A percentile compares a stretch with the other conserved stretches of the same genome.
Evolutionary conservation across 2,888 invertebrate genomes (phyloP).

Genomic region (Temnothorax unifasciatus): DNA sequence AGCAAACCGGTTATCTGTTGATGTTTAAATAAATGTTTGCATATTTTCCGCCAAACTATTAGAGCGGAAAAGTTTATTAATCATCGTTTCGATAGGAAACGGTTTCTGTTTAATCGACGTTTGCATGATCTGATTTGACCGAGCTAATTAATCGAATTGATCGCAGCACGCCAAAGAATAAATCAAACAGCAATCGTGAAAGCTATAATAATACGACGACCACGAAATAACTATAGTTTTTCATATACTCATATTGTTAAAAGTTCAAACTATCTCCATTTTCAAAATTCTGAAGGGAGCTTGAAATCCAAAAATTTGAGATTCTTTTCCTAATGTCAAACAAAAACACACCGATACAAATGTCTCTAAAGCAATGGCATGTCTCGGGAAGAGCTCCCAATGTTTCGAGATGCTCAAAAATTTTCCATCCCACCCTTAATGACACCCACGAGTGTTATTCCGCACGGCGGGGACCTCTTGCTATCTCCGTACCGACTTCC

Average conservation of each 20-base stretch:
- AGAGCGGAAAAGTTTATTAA: constrained; percentile 54
- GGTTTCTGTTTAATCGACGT: constrained; percentile 60
- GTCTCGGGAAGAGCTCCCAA: not conserved
- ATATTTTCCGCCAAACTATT: constrained; percentile 61
- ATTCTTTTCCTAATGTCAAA: not conserved
- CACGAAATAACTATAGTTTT: not conserved
- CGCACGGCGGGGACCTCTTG: not conserved
- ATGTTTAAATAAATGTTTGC: constrained; percentile 55
- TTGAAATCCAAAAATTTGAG: not conserved
- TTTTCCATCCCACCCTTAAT: not conserved
- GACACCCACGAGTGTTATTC: not conserved
- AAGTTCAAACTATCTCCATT: not conserved
- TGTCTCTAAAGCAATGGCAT: not conserved
- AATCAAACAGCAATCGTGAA: constrained; percentile 23
- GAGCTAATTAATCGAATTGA: constrained; percentile 51
- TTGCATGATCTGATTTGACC: constrained; percentile 58
- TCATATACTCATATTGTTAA: too few species aligned
- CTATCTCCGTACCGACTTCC: not conserved
- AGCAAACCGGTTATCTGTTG: constrained; percentile 56
- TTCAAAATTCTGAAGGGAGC: not conserved
- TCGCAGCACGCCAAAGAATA: constrained; percentile 6
- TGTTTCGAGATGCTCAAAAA: not conserved
- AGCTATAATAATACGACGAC: not conserved
- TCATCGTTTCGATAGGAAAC: constrained; percentile 57
- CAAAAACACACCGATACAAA: not conserved